Conservation (phyloP, 2,113 vertebrate genomes). For the Xiphophorus maculatus region DNA sequence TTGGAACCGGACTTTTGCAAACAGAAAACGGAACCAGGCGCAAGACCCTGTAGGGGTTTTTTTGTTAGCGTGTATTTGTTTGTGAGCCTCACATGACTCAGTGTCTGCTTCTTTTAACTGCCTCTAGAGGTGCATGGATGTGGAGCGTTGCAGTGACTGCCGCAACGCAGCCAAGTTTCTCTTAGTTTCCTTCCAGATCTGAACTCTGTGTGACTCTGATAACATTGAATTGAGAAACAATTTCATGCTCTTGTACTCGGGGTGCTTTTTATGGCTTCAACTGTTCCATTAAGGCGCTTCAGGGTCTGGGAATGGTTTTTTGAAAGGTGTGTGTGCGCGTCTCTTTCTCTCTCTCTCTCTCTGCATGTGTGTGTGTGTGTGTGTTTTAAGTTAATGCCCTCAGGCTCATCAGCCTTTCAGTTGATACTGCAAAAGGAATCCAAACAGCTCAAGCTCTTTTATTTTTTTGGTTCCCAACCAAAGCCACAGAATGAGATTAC, state of each 20-base stretch:
- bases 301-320: conserved; percentile 61
- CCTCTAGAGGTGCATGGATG: conserved; percentile 53
- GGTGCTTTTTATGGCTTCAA: conserved; percentile 67
- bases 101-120: conserved; percentile 30
- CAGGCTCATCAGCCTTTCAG: conserved; percentile 49
- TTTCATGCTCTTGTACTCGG: conserved; percentile 65
- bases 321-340: conserved; percentile 28
- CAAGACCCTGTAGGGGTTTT: conserved; percentile 14
- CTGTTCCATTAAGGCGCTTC: conserved; percentile 70
- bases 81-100: conserved; percentile 31
- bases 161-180: conserved; percentile 47
- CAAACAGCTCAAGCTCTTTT: conserved; percentile 36
- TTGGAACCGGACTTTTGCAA: conserved; percentile 59
- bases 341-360: background rate
- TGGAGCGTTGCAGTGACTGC: conserved; percentile 45
- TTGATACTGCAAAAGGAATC: conserved; percentile 55
- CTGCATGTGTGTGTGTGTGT: background rate
- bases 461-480: conserved; percentile 48
- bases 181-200: conserved; percentile 71
- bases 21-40: conserved; percentile 56
- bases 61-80: conserved; percentile 54
- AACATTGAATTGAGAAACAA: conserved; percentile 72
- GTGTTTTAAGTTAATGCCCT: conserved; percentile 47
- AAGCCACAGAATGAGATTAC: conserved; percentile 49
- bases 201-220: conserved; percentile 78